Conservation (phyloP, 2,797 vertebrate species). For the Tokudaia muenninki region DNA sequence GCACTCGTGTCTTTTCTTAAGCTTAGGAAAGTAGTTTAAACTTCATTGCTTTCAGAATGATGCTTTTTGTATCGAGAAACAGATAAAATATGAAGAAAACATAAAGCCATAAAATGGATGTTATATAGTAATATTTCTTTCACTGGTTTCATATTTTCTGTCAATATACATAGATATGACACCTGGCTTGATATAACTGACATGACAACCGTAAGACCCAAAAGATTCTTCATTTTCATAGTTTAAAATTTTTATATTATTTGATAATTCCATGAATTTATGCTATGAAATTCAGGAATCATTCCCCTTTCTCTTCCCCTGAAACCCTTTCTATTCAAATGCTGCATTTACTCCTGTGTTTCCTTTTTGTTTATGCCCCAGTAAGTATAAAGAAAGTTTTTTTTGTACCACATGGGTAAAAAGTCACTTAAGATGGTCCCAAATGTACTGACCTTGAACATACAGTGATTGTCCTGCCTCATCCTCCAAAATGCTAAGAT, state of each 20-base stretch:
- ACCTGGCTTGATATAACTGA: slow-evolving; percentile 19
- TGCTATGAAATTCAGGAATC: too few relatives aligned
- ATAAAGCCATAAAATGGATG: neutral
- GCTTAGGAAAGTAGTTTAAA: neutral
- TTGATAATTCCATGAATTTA: neutral
- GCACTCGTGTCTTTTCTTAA: neutral
- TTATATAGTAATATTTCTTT: neutral
- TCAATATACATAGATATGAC: neutral
- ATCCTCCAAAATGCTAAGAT: neutral
- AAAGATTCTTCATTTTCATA: neutral
- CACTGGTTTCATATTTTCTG: neutral
- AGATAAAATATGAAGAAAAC: neutral
- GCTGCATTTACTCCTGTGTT: neutral
- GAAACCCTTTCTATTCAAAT: neutral
- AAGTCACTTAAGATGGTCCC: neutral
- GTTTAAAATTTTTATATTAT: neutral
- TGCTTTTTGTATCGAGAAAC: neutral
- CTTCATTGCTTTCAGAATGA: neutral
- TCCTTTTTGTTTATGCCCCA: neutral
- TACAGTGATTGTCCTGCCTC: neutral
- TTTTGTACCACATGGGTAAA: neutral
- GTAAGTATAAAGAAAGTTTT: neutral
- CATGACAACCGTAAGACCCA: neutral
- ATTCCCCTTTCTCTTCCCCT: neutral
- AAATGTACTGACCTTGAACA: neutral